Evolutionary conservation across 2,888 invertebrate genomes (phyloP), one percentile per base, ranked within the genome.

Genomic region (Copidosoma aretas): DNA sequence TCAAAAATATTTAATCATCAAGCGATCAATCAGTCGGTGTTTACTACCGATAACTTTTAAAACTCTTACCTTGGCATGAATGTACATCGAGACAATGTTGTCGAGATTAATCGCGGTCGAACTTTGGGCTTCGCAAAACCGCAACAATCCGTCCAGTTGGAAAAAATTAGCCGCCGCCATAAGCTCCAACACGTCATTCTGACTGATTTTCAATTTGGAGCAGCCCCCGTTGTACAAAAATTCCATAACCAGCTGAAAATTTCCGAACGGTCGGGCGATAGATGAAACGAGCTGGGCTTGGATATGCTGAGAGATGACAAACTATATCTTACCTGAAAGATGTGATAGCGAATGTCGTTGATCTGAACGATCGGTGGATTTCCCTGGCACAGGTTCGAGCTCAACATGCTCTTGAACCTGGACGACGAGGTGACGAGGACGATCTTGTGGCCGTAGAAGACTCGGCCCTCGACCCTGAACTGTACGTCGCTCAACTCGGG

Each of bases 381-480:
- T 57, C 90, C 90, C 74, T 91, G 91, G 76, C 90, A 90, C 70
- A 91, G 82, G 78, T 91, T 91, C 10, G 91, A 90, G 77, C 90
- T 90, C 53, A 95, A 86, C 94, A 95, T 95, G 63, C 91, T 92
- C 75, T 94, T 89, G 75, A 95, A 90, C 63, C 94, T 87, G 17
- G 93, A 90, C 4, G 95, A 95, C 68, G 94, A 94, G 2, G 95
- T 96, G 57, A 96, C 94, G 67, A 97, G 86, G 49, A 97, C 95
- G 73, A 97, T 95, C 85, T 95, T 95, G 84, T 97, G 97, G 0
- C 94, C 96, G 83, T 95, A 96, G 84, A 97, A 95, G 25, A 95
- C 87, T 72, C 94, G 88, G 0, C 94, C 95, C 82, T 95, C 95
- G 62, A 96, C 95, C 79, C 94, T 89, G 84, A 96, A 96, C 66